Conservation (phyloP, 2,113 vertebrate species). For the Tetrao urogallus region DNA sequence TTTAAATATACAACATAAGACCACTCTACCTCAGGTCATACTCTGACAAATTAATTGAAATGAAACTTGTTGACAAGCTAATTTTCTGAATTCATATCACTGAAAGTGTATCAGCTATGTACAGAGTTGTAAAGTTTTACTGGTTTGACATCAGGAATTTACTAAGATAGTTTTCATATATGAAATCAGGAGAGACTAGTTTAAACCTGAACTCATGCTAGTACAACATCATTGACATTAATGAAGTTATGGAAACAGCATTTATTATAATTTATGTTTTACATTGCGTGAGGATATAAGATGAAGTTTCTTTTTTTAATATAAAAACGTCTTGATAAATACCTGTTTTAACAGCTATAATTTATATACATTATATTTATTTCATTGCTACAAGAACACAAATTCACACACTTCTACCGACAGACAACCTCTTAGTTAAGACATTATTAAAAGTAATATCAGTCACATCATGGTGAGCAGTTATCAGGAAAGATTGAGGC, state of each 20-base stretch:
- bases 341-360: not conserved
- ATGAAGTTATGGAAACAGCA: not conserved
- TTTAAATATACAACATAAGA: not conserved
- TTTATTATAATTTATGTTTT: not conserved
- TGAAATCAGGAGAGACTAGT: not conserved
- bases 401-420: not conserved
- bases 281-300: not conserved
- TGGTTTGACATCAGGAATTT: not conserved
- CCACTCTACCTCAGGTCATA: not conserved
- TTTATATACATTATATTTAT: not conserved
- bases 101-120: not conserved
- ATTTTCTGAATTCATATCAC: not conserved
- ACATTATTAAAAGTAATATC: not conserved
- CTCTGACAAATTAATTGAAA: not conserved
- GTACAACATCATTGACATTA: not conserved
- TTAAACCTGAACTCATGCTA: not conserved
- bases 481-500: no score
- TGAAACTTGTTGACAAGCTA: not conserved
- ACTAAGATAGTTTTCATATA: not conserved
- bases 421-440: not conserved
- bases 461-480: not conserved
- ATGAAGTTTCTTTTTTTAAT: not conserved
- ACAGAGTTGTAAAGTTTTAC: not conserved
- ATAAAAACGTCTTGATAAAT: not conserved
- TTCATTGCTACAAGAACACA: not conserved